phyloP scores from a whole-genome alignment of 64 coral and sea anemone genomes.

The Montipora sp. region DNA sequence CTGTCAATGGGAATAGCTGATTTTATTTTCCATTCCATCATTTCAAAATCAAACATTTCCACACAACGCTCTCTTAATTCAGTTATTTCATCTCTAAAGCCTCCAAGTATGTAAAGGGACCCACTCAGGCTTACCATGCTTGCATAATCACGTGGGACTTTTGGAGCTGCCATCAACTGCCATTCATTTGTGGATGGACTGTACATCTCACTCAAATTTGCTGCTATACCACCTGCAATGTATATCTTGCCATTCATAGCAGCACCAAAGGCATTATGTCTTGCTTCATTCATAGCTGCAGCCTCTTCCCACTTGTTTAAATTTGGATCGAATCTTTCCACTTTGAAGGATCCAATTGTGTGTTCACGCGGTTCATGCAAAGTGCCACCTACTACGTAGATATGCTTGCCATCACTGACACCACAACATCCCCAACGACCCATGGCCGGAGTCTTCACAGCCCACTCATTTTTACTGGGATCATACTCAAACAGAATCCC shows the following conservation, averaged over 20 bases:
- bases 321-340: neutral
- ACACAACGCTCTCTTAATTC: neutral
- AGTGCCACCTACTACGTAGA: neutral
- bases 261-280: too few relatives aligned
- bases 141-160: neutral
- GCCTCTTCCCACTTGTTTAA: neutral
- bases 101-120: neutral
- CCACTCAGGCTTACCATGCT: neutral
- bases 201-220: neutral
- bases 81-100: neutral
- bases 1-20: constrained; percentile 1
- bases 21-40: neutral
- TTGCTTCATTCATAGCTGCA: neutral
- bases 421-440: neutral
- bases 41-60: neutral
- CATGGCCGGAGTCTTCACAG: too few relatives aligned
- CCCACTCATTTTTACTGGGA: neutral
- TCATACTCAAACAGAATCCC: neutral
- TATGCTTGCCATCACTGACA: neutral
- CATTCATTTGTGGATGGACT: neutral
- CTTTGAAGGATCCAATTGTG: neutral
- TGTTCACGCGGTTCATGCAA: neutral
- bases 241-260: too few relatives aligned
- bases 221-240: neutral
- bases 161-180: neutral